Evolutionary conservation across 2,888 invertebrate species (phyloP).

Genomic region (Apamea sordens): DNA sequence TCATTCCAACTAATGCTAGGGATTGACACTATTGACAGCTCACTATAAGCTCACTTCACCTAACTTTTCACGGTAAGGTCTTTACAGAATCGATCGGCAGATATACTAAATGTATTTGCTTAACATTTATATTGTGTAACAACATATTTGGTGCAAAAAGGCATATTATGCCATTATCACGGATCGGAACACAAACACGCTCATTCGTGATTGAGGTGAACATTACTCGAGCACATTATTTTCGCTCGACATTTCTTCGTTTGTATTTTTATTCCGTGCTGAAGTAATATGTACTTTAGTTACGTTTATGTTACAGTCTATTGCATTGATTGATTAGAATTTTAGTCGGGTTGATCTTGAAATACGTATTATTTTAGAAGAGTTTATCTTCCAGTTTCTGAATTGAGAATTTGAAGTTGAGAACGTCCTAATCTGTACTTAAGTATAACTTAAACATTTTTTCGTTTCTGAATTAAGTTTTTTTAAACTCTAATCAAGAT

Average conservation of each 20-base stretch:
- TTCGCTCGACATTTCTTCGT: constrained; percentile 24
- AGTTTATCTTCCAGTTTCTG: no score
- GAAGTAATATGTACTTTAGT: neutral
- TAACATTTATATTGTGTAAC: neutral
- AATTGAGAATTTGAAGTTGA: no score
- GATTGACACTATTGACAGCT: no score
- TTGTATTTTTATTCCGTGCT: constrained; percentile 17
- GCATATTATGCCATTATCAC: constrained; percentile 20
- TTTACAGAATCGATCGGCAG: no score
- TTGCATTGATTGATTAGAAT: constrained; percentile 3
- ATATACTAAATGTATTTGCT: neutral
- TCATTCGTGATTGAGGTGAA: constrained; percentile 12
- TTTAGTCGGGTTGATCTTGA: neutral
- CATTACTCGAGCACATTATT: constrained; percentile 32
- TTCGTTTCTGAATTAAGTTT: no score
- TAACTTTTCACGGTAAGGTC: no score
- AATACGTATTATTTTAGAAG: neutral
- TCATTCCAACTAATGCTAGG: no score
- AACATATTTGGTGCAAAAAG: constrained; percentile 2
- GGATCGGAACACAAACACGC: constrained; percentile 29
- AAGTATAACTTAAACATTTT: no score
- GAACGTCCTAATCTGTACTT: no score
- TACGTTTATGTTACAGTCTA: neutral
- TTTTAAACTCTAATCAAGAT: no score
- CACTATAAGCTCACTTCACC: no score